Conservation (phyloP, 2,888 invertebrate genomes). For the Leptarthrus brevirostris region DNA sequence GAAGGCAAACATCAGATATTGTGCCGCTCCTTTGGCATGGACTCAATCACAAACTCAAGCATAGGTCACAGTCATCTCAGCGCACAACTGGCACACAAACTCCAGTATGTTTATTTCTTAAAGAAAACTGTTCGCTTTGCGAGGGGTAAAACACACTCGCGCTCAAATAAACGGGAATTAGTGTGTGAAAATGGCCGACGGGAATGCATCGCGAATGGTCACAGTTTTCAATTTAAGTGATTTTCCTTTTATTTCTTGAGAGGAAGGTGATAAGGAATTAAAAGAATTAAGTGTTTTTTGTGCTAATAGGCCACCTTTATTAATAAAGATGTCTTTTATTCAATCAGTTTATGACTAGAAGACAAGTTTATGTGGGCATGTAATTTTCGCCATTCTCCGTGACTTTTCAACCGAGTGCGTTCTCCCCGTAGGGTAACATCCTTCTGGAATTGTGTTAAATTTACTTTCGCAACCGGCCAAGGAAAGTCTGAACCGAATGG, state of each 20-base stretch:
- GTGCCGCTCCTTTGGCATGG: conserved; percentile 13
- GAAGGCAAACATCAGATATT: neutral
- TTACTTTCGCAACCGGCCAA: neutral
- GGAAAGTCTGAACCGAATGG: conserved; percentile 8
- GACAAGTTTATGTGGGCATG: neutral
- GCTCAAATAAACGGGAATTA: conserved; percentile 15
- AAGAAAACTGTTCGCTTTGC: neutral
- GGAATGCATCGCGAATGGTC: conserved; percentile 13
- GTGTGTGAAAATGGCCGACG: conserved; percentile 48
- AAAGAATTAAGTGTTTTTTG: neutral
- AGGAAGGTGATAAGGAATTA: neutral
- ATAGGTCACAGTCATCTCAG: conserved; percentile 2
- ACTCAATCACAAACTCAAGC: neutral
- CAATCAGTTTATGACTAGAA: neutral
- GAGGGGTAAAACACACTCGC: conserved; percentile 27
- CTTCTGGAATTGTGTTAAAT: neutral
- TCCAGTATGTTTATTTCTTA: conserved; percentile 20
- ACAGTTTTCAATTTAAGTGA: conserved; percentile 14
- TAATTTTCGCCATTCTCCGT: conserved; percentile 34
- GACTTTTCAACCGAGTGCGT: neutral
- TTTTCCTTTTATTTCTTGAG: conserved; percentile 7
- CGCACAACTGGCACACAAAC: conserved; percentile 1
- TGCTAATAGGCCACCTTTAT: too few relatives aligned
- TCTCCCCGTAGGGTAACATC: neutral
- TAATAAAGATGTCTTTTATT: neutral